Percentiles rank a stretch among this genome's conserved stretches.
phyloP scores from a whole-genome alignment of 2,797 vertebrate species.

The Centroberyx gerrardi region DNA sequence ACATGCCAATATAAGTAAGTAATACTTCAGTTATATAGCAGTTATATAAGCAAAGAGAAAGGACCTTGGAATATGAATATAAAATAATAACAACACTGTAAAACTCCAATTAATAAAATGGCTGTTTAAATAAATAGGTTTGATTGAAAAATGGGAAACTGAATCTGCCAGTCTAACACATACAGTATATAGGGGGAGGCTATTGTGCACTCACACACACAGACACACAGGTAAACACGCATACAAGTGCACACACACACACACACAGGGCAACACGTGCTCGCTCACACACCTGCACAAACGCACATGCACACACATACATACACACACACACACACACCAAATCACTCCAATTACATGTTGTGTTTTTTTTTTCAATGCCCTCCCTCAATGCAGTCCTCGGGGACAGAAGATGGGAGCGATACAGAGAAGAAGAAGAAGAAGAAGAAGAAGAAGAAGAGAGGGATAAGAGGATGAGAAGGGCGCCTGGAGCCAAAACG shows the following conservation, averaged over 20 bases:
- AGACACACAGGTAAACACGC: not conserved
- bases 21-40: too few relatives aligned
- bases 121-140: too few relatives aligned
- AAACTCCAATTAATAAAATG: too few relatives aligned
- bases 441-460: constrained; percentile 34
- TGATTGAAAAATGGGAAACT: too few relatives aligned
- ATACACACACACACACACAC: constrained; percentile 53
- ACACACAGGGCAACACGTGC: constrained; percentile 20
- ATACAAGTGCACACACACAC: constrained; percentile 8
- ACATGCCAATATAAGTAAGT: too few relatives aligned
- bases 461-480: constrained; percentile 69
- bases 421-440: constrained; percentile 28
- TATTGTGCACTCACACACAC: not conserved
- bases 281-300: constrained; percentile 14
- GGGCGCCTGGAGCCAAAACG: constrained; percentile 69
- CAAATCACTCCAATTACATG: constrained; percentile 76
- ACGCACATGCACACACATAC: not conserved
- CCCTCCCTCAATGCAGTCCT: constrained; percentile 62
- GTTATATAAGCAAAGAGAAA: too few relatives aligned
- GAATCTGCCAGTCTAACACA: too few relatives aligned
- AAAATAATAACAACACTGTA: too few relatives aligned
- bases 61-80: too few relatives aligned
- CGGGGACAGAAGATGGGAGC: constrained; percentile 72
- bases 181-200: too few relatives aligned
- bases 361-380: constrained; percentile 29